phyloP scores from a whole-genome alignment of 2,888 invertebrate species.

The Eupithecia centaureata region DNA sequence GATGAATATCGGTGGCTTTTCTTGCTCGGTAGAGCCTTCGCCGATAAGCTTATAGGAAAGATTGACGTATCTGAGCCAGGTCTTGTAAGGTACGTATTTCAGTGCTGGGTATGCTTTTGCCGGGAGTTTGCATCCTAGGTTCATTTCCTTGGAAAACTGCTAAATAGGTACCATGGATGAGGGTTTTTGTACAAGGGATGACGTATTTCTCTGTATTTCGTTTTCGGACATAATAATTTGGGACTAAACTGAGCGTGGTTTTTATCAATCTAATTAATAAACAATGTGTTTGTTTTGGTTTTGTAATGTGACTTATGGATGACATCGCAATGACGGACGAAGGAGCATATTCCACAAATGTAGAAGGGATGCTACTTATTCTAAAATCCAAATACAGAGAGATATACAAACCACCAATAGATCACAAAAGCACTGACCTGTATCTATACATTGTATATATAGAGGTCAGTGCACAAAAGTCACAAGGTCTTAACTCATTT shows the following conservation, averaged over 20 bases:
- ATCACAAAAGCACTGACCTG: too few species aligned
- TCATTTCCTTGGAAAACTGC: constrained; percentile 15
- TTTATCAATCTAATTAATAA: not conserved
- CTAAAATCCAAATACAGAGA: too few species aligned
- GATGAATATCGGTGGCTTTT: constrained; percentile 72
- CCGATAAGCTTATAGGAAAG: constrained; percentile 70
- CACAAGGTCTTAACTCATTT: too few species aligned
- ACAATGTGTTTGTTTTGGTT: not conserved
- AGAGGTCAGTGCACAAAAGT: too few species aligned
- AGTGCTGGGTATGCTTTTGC: constrained; percentile 23
- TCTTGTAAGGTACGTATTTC: constrained; percentile 20
- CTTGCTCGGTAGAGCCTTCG: constrained; percentile 46
- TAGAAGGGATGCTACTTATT: too few species aligned
- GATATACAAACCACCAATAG: too few species aligned
- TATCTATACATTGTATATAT: too few species aligned
- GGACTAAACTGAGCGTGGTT: not conserved
- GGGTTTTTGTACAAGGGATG: not conserved
- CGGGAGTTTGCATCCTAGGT: constrained; percentile 19
- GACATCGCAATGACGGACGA: not conserved
- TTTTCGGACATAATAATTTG: not conserved
- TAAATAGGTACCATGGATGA: not conserved
- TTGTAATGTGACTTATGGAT: not conserved
- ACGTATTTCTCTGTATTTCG: not conserved
- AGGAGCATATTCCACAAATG: too few species aligned
- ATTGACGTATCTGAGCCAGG: constrained; percentile 52